Percentiles rank a stretch among this genome's conserved stretches.
Conservation (phyloP, 2,113 vertebrate species). For the Mus musculus region DNA sequence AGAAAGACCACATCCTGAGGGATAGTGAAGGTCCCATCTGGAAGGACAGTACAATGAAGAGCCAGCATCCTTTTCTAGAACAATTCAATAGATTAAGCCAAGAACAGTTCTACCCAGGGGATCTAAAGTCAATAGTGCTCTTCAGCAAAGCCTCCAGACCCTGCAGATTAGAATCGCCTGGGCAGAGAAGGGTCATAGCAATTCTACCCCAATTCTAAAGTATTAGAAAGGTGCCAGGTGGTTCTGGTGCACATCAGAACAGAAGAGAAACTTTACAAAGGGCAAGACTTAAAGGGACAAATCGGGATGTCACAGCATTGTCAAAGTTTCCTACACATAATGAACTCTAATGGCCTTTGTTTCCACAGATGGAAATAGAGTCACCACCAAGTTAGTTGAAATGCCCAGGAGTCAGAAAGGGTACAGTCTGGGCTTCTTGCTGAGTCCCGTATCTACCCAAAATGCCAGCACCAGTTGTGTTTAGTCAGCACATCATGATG, state of each 20-base stretch:
- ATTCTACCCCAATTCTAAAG: neutral
- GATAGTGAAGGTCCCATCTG: neutral
- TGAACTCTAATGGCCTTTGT: neutral
- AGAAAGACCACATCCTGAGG: neutral
- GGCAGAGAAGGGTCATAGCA: neutral
- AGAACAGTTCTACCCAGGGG: neutral
- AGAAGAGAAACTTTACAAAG: slow-evolving; percentile 3
- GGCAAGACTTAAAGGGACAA: neutral
- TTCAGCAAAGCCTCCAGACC: neutral
- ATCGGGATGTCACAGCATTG: neutral
- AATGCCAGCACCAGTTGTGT: neutral
- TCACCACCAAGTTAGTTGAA: neutral
- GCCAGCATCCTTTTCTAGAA: neutral
- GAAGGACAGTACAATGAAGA: neutral
- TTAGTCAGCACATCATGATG: neutral
- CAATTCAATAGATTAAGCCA: neutral
- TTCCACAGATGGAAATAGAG: neutral
- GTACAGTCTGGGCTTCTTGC: neutral
- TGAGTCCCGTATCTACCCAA: neutral
- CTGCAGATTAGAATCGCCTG: neutral
- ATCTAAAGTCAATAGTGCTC: neutral
- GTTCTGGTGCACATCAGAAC: neutral
- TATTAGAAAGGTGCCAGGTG: slow-evolving; percentile 13
- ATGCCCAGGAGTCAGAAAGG: neutral
- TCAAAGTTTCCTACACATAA: neutral